phyloP scores from a whole-genome alignment of 2,888 invertebrate genomes.

The Aradus depressus region DNA sequence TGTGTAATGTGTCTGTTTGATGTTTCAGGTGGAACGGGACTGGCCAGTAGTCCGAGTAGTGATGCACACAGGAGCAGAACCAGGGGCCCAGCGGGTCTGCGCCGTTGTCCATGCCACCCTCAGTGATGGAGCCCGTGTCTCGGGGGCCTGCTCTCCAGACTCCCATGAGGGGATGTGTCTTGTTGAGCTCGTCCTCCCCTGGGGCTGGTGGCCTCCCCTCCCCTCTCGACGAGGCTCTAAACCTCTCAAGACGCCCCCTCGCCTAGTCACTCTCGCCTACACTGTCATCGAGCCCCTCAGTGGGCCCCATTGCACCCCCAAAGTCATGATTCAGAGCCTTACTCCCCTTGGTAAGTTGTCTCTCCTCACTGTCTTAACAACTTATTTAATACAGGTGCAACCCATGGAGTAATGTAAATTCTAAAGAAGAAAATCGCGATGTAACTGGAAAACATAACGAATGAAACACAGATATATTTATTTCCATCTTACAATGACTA shows the following conservation, averaged over 20 bases:
- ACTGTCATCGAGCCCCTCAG: slow-evolving; percentile 71
- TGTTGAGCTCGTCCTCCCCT: slow-evolving; percentile 76
- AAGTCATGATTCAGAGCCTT: slow-evolving; percentile 58
- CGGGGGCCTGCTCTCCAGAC: slow-evolving; percentile 86
- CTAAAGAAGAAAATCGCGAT: no score
- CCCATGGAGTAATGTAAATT: no score
- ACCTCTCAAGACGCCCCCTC: slow-evolving; percentile 52
- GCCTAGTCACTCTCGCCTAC: slow-evolving; percentile 54
- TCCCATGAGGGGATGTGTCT: slow-evolving; percentile 59
- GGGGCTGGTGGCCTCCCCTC: slow-evolving; percentile 80
- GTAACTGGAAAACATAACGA: no score
- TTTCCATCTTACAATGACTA: no score
- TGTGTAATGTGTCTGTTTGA: no score
- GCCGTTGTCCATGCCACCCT: slow-evolving; percentile 66
- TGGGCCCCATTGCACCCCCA: slow-evolving; percentile 42
- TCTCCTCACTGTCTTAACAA: no score
- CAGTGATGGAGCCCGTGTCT: slow-evolving; percentile 45
- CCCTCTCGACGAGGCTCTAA: slow-evolving; percentile 40
- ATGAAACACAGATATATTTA: no score
- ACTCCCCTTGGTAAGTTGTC: slow-evolving; percentile 39
- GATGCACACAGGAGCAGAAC: slow-evolving; percentile 82
- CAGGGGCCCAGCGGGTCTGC: slow-evolving; percentile 67
- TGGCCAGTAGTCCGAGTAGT: slow-evolving; percentile 84
- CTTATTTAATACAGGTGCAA: no score
- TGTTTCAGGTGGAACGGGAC: slow-evolving; percentile 71